Percentiles rank a stretch among this genome's conserved stretches.
Evolutionary conservation across 2,797 vertebrate species (phyloP).

Genomic region (Siniperca undulata): DNA sequence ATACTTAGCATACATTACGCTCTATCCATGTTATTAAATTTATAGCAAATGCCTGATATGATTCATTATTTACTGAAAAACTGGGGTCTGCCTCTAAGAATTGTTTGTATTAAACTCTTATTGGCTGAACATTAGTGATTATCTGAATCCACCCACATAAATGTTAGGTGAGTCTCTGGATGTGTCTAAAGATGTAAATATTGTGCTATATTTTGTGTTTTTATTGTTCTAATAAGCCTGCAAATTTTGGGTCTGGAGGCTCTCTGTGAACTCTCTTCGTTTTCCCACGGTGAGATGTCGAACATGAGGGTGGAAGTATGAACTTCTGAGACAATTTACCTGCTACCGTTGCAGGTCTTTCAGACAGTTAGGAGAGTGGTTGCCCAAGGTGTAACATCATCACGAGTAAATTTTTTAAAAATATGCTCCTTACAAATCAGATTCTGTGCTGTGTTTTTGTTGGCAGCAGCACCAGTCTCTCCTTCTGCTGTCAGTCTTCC

Average conservation of each 20-base stretch:
- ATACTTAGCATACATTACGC: not conserved
- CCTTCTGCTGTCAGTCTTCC: not conserved
- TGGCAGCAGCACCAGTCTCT: constrained; percentile 17
- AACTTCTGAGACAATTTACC: not conserved
- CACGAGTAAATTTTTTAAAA: not conserved
- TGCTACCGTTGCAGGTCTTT: not conserved
- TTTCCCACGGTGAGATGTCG: not conserved
- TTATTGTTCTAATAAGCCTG: constrained; percentile 15
- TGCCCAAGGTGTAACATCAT: not conserved
- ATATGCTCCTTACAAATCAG: not conserved
- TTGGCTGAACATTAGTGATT: not conserved
- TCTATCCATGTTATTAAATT: not conserved
- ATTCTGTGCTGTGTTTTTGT: constrained; percentile 3
- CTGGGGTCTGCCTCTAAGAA: not conserved
- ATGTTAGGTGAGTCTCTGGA: not conserved
- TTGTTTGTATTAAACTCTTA: constrained; percentile 10
- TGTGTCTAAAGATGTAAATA: constrained; percentile 59
- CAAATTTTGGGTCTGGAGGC: not conserved
- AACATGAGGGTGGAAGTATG: not conserved
- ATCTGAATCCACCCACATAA: not conserved
- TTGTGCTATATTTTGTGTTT: constrained; percentile 15
- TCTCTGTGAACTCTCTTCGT: not conserved
- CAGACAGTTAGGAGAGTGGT: not conserved
- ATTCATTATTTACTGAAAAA: not conserved
- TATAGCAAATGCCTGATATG: not conserved